Conservation (phyloP, 2,113 vertebrate genomes). For the Quiscalus mexicanus region DNA sequence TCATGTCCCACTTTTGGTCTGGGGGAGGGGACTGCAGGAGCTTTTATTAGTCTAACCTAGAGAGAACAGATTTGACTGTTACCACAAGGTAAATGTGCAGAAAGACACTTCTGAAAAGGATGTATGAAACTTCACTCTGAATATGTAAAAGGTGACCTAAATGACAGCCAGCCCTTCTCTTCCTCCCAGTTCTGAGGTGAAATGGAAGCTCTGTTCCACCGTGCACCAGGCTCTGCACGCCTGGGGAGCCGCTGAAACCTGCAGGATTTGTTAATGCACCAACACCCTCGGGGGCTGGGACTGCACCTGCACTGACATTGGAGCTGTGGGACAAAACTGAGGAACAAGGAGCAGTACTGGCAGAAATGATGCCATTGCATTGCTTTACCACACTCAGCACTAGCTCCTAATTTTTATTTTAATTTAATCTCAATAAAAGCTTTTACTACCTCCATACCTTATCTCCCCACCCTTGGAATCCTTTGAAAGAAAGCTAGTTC, state of each 20-base stretch:
- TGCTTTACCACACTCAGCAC: not conserved
- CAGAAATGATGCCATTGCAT: not conserved
- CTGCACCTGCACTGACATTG: not conserved
- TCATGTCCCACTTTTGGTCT: not conserved
- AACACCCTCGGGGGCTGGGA: not conserved
- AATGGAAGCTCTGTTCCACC: not conserved
- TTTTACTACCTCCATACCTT: not conserved
- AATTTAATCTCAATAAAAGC: constrained; percentile 23
- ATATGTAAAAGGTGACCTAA: not conserved
- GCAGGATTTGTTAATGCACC: not conserved
- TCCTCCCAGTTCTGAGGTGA: not conserved
- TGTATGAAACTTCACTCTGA: not conserved
- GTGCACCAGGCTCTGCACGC: not conserved
- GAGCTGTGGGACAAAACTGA: not conserved
- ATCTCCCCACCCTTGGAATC: not conserved
- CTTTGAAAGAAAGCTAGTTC: constrained; percentile 1
- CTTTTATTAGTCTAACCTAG: constrained; percentile 11
- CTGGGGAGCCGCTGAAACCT: not conserved
- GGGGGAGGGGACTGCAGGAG: not conserved
- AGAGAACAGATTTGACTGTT: not conserved
- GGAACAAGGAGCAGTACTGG: not conserved
- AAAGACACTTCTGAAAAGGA: not conserved
- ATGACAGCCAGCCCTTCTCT: not conserved
- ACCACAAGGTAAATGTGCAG: not conserved
- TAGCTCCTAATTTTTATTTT: not conserved